These are phyloP conservation scores for Echinometra lucunter DNA, from an alignment of 53 echinoderm and acorn worm genomes.

Conservation along the genomic window DNA sequence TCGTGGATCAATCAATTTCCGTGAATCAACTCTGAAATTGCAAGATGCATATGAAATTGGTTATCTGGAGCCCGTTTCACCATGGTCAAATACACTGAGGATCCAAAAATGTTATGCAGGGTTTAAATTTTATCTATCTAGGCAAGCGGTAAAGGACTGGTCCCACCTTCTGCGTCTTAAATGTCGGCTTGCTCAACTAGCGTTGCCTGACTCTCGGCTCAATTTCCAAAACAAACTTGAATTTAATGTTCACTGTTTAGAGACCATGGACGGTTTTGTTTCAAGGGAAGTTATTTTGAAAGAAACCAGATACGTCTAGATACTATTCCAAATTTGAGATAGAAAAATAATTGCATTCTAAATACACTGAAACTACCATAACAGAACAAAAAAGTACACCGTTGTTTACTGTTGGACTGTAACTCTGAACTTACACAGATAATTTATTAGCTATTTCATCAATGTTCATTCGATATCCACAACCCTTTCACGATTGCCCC, in stretches of 20 bases:
- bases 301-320: neutral
- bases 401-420: neutral
- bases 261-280: neutral
- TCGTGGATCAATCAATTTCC: neutral
- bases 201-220: neutral
- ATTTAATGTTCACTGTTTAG: neutral
- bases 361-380: neutral
- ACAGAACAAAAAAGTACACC: neutral
- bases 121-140: neutral
- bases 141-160: neutral
- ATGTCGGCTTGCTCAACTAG: neutral
- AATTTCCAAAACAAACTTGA: constrained; percentile 1
- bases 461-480: neutral
- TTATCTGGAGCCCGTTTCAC: neutral
- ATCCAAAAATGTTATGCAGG: neutral
- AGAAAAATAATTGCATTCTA: neutral
- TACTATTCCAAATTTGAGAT: neutral
- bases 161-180: too few relatives aligned
- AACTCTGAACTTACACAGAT: neutral
- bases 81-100: neutral
- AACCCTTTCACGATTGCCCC: neutral
- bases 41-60: neutral
- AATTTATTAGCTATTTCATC: neutral
- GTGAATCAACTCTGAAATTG: neutral
- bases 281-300: constrained; percentile 8